A percentile compares a stretch with the other conserved stretches of the same genome.
Evolutionary conservation across 2,113 vertebrate genomes (phyloP).

Genomic region (Cyanoderma ruficeps): DNA sequence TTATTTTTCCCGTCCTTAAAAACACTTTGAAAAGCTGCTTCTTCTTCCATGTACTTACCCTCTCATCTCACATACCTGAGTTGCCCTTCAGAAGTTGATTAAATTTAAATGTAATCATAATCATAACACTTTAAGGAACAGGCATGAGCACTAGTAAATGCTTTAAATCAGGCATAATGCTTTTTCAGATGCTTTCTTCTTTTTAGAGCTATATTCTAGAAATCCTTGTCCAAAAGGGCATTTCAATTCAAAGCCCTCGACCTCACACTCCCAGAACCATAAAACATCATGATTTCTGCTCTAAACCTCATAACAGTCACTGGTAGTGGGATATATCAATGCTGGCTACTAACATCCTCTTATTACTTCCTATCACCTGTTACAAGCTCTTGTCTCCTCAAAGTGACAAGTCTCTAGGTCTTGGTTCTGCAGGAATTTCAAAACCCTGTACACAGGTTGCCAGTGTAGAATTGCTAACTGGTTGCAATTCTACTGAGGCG

Average conservation of each 20-base stretch:
- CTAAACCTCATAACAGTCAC: not conserved
- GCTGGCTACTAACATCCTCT: not conserved
- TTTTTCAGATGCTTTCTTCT: not conserved
- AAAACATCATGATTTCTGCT: not conserved
- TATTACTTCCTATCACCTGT: not conserved
- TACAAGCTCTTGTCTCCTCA: not conserved
- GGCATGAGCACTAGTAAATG: not conserved
- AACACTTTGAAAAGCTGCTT: not conserved
- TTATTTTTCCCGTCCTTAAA: not conserved
- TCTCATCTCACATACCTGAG: not conserved
- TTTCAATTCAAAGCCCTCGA: not conserved
- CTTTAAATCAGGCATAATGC: not conserved
- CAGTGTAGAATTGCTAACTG: not conserved
- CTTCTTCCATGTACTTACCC: not conserved
- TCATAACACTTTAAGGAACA: not conserved
- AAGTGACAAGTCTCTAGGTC: not conserved
- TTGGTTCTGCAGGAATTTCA: not conserved
- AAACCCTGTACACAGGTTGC: not conserved
- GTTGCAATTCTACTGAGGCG: not conserved
- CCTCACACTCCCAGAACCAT: not conserved
- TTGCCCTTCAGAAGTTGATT: not conserved
- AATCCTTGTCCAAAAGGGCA: not conserved
- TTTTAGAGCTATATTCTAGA: not conserved
- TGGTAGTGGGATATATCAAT: not conserved
- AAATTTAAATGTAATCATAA: not conserved